A percentile compares a stretch with the other conserved stretches of the same genome.
Conservation (phyloP, 2,113 vertebrate genomes). For the Furnarius figulus region DNA sequence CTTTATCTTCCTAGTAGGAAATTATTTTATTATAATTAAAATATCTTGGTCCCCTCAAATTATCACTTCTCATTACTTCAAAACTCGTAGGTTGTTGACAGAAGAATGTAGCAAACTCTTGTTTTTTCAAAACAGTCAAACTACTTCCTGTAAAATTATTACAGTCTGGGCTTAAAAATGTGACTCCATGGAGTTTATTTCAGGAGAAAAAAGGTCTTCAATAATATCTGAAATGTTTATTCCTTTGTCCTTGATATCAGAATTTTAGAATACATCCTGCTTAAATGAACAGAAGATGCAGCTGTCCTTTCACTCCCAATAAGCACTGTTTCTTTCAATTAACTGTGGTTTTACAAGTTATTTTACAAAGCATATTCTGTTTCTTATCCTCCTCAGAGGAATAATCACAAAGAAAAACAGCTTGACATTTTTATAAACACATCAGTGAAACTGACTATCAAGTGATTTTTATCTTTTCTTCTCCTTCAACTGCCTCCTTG, state of each 20-base stretch:
- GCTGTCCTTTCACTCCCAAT: background rate
- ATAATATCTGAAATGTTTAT: background rate
- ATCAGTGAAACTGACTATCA: background rate
- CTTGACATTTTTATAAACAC: background rate
- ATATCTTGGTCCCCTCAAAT: background rate
- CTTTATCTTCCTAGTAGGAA: background rate
- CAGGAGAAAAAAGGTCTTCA: background rate
- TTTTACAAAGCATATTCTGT: background rate
- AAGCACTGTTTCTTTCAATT: background rate
- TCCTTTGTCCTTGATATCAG: background rate
- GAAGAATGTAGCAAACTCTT: background rate
- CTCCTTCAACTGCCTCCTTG: background rate
- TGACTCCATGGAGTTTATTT: background rate
- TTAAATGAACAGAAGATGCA: background rate
- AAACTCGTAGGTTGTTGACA: background rate
- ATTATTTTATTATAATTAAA: background rate
- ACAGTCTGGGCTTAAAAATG: background rate
- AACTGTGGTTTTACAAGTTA: background rate
- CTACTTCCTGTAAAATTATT: background rate
- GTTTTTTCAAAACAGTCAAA: background rate
- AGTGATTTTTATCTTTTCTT: background rate
- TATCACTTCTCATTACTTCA: background rate
- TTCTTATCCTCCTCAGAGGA: background rate
- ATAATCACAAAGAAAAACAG: background rate
- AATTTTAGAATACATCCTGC: background rate